phyloP scores from a whole-genome alignment of 2,888 invertebrate species.

The Drosophila paracracens region DNA sequence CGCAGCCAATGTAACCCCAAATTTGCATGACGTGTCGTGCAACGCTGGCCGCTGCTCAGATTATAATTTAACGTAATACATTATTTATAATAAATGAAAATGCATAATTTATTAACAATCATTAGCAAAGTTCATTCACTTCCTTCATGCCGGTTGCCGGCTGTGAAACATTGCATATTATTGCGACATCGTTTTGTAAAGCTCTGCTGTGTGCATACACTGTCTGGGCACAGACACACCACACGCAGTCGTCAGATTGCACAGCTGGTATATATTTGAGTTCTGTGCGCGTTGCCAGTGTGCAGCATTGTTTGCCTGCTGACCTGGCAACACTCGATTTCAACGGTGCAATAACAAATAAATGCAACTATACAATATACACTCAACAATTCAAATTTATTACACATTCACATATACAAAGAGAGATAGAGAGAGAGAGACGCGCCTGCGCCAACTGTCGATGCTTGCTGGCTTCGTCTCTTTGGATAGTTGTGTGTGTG shows the following conservation, averaged over 20 bases:
- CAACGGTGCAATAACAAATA: slow-evolving; percentile 19
- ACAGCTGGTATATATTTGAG: slow-evolving; percentile 32
- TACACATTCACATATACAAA: neutral
- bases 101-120: slow-evolving; percentile 38
- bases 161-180: slow-evolving; percentile 14
- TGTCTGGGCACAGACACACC: slow-evolving; percentile 5
- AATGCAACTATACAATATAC: slow-evolving; percentile 22
- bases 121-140: slow-evolving; percentile 61
- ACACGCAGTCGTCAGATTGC: slow-evolving; percentile 12
- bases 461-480: slow-evolving; percentile 24
- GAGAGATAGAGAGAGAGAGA: neutral
- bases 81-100: slow-evolving; percentile 33
- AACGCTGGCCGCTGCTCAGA: neutral
- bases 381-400: slow-evolving; percentile 21
- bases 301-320: slow-evolving; percentile 22
- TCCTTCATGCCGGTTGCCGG: slow-evolving; percentile 4
- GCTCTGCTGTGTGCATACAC: slow-evolving; percentile 19
- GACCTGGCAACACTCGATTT: slow-evolving; percentile 37
- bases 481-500: slow-evolving; percentile 21
- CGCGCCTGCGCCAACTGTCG: slow-evolving; percentile 63
- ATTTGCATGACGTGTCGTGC: slow-evolving; percentile 46
- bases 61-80: slow-evolving; percentile 1
- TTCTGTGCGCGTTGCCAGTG: slow-evolving; percentile 16
- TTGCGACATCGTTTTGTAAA: slow-evolving; percentile 1
- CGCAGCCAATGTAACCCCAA: slow-evolving; percentile 35